These are phyloP conservation scores for Bombus breviceps DNA, from an alignment of 1,140 invertebrate genomes.

Conservation along the genomic window DNA sequence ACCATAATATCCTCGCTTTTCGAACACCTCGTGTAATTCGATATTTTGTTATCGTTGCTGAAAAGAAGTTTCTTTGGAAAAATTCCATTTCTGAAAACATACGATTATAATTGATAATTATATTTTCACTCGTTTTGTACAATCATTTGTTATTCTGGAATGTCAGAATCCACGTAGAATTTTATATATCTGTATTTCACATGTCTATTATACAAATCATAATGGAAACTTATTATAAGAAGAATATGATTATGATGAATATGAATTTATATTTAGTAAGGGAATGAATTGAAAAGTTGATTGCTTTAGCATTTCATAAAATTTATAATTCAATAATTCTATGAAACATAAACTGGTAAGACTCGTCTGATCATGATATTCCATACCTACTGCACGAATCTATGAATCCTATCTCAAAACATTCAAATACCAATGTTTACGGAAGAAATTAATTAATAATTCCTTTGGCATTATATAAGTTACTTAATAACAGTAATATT, in stretches of 20 bases:
- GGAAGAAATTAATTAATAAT: background rate
- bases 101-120: too few species aligned
- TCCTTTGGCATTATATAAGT: background rate
- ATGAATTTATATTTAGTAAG: too few species aligned
- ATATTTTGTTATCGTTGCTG: background rate
- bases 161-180: too few species aligned
- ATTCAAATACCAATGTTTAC: background rate
- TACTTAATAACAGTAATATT: background rate
- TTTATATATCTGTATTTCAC: too few species aligned
- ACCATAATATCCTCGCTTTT: background rate
- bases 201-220: too few species aligned
- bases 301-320: background rate
- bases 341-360: background rate
- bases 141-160: too few species aligned
- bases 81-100: too few species aligned
- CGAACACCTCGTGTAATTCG: background rate
- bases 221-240: too few species aligned
- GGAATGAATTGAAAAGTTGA: too few species aligned
- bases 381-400: background rate
- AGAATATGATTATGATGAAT: too few species aligned
- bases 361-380: background rate
- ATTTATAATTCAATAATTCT: background rate
- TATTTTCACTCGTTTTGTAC: too few species aligned
- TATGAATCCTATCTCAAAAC: background rate
- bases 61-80: too few species aligned